Percentiles rank a stretch among this genome's conserved stretches.
phyloP scores from a whole-genome alignment of 1,140 invertebrate genomes.

The Druon quercuslanigerum region DNA sequence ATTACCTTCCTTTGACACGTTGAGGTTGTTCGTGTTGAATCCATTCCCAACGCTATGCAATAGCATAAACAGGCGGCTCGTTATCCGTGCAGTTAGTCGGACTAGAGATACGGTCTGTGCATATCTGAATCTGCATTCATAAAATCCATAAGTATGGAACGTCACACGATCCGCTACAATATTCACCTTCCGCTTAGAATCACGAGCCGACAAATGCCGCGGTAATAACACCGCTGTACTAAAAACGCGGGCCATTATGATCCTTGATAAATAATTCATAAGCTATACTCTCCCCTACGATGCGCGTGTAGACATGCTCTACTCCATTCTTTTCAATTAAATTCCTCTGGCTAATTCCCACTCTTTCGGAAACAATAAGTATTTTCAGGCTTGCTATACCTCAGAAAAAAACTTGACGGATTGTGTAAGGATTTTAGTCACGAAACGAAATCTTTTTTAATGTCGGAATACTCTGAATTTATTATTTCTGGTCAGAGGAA shows the following conservation, averaged over 20 bases:
- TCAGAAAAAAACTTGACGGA: slow-evolving; percentile 7
- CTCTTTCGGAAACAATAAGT: slow-evolving; percentile 28
- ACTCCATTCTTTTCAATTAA: slow-evolving; percentile 29
- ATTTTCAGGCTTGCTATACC: background rate
- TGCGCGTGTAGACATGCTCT: slow-evolving; percentile 16
- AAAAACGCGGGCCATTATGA: slow-evolving; percentile 20
- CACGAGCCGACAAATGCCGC: slow-evolving; percentile 11
- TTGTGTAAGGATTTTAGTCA: slow-evolving; percentile 14
- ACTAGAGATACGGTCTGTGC: background rate
- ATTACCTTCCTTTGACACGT: slow-evolving; percentile 25
- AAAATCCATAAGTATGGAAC: slow-evolving; percentile 19
- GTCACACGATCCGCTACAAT: slow-evolving; percentile 17
- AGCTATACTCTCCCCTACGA: background rate
- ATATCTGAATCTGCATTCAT: slow-evolving; percentile 14
- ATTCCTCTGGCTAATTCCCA: slow-evolving; percentile 19
- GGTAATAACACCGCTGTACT: slow-evolving; percentile 16
- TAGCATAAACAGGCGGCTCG: slow-evolving; percentile 24
- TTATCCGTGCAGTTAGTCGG: slow-evolving; percentile 9
- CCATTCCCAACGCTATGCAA: slow-evolving; percentile 3
- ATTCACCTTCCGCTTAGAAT: slow-evolving; percentile 15
- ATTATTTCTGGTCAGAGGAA: background rate
- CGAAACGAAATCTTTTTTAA: background rate
- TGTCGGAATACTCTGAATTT: background rate
- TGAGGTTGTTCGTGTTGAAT: slow-evolving; percentile 8
- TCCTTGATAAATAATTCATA: slow-evolving; percentile 31